phyloP scores from a whole-genome alignment of 2,888 invertebrate species.

The Therioaphis trifolii region DNA sequence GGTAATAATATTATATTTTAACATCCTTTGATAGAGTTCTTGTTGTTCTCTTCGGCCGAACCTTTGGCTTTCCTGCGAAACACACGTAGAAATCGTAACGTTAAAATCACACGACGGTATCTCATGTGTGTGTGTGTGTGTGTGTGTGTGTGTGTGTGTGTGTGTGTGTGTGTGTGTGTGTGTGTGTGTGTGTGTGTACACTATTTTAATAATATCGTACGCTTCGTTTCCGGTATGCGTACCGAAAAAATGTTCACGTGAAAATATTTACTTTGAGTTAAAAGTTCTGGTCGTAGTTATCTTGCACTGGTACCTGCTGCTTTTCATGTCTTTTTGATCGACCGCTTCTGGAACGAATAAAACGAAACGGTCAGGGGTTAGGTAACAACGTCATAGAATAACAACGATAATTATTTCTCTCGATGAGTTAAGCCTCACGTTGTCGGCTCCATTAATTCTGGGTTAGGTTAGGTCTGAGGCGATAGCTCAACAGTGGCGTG shows the following conservation, averaged over 20 bases:
- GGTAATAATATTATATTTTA: constrained; percentile 18
- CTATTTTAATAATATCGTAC: no score
- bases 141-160: no score
- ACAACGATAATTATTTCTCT: no score
- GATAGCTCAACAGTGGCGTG: no score
- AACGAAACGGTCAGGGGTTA: no score
- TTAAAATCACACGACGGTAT: neutral
- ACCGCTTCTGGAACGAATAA: constrained; percentile 33
- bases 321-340: constrained; percentile 43
- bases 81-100: neutral
- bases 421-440: no score
- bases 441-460: no score
- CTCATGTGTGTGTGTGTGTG: no score
- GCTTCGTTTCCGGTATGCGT: neutral
- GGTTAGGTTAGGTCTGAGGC: no score
- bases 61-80: constrained; percentile 39
- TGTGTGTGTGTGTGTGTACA: no score
- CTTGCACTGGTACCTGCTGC: constrained; percentile 40
- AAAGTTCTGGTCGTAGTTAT: constrained; percentile 45
- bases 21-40: constrained; percentile 55
- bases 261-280: constrained; percentile 49
- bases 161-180: no score
- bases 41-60: constrained; percentile 30
- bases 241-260: neutral
- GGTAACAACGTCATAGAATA: no score